A percentile compares a stretch with the other conserved stretches of the same genome.
Conservation (phyloP, 1,140 invertebrate genomes). For the Lineus longissimus region DNA sequence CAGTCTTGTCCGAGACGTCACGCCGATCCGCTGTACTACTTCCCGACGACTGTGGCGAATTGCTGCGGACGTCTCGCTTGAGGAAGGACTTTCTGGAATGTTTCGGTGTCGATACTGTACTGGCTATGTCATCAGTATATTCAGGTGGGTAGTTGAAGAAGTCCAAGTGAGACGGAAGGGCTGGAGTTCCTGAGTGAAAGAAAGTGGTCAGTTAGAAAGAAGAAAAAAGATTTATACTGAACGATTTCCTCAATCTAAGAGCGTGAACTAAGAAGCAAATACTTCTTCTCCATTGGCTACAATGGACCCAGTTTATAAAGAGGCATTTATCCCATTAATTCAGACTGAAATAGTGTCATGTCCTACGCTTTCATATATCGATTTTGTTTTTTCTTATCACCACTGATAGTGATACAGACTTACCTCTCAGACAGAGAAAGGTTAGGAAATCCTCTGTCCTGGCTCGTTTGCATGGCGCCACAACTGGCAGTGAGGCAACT, state of each 20-base stretch:
- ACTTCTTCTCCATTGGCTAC: neutral
- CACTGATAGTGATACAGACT: no score
- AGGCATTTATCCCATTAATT: neutral
- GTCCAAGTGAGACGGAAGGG: slow-evolving; percentile 70
- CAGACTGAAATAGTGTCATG: no score
- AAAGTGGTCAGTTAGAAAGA: no score
- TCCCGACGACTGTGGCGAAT: no score
- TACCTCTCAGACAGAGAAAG: slow-evolving; percentile 81
- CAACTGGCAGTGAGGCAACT: slow-evolving; percentile 28
- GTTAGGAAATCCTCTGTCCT: slow-evolving; percentile 88
- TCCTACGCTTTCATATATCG: no score
- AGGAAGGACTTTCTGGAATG: neutral
- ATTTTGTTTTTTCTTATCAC: no score
- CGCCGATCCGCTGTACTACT: no score
- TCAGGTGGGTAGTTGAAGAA: slow-evolving; percentile 62
- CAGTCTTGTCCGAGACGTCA: no score
- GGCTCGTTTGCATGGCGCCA: slow-evolving; percentile 52
- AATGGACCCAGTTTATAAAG: no score
- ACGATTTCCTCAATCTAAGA: no score
- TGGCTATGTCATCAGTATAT: neutral
- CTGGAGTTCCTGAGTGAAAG: slow-evolving; percentile 62
- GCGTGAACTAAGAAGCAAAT: slow-evolving; percentile 14
- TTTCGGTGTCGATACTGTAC: slow-evolving; percentile 4
- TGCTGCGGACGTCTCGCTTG: slow-evolving; percentile 3
- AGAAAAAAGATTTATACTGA: no score